These are phyloP conservation scores for Nymphalis polychloros DNA, from an alignment of 2,888 invertebrate species.

Conservation along the genomic window DNA sequence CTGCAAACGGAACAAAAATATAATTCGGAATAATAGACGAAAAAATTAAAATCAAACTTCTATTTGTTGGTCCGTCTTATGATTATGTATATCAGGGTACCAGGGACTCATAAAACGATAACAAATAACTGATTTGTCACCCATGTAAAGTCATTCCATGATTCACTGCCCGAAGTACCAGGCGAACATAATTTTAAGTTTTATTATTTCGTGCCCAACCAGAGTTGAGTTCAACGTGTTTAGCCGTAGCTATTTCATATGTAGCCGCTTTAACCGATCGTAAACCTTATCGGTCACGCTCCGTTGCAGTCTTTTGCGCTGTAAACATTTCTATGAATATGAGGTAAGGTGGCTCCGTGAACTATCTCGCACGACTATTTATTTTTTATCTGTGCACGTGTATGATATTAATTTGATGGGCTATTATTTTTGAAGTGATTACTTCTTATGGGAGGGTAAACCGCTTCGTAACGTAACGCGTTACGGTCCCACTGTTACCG, in stretches of 20 bases:
- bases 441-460: too few relatives aligned
- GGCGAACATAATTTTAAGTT: not conserved
- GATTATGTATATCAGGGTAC: not conserved
- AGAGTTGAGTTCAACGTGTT: not conserved
- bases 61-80: too few relatives aligned
- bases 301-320: constrained; percentile 21
- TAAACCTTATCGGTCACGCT: constrained; percentile 32
- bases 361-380: too few relatives aligned
- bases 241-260: not conserved
- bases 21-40: too few relatives aligned
- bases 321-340: constrained; percentile 23
- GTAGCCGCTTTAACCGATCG: constrained; percentile 14
- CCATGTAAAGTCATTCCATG: not conserved
- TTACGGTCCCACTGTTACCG: too few relatives aligned
- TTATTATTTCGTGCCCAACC: not conserved
- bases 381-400: too few relatives aligned
- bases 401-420: too few relatives aligned
- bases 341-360: not conserved
- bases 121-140: not conserved
- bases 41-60: too few relatives aligned
- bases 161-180: not conserved
- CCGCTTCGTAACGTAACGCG: too few relatives aligned
- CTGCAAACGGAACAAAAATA: too few relatives aligned
- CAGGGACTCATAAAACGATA: not conserved
- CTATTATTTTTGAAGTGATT: too few relatives aligned